Evolutionary conservation across 2,113 vertebrate species (phyloP), one percentile per base, ranked within the genome.

Genomic region (Sebastes schlegelii): DNA sequence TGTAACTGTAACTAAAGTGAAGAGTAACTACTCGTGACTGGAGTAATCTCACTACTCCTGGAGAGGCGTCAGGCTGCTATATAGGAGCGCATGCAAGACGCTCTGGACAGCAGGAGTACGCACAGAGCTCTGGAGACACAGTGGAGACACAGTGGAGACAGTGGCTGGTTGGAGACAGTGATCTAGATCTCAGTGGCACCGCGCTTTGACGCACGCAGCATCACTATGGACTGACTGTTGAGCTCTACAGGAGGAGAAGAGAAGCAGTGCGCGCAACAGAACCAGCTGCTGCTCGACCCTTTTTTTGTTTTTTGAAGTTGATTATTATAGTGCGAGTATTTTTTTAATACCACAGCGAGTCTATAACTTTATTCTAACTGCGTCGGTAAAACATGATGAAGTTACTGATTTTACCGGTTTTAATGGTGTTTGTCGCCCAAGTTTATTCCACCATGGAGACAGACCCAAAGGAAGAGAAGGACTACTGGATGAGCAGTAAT

Each of bases 401-500:
- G 88, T 89, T 95, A 71, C 77, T 95, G 13, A 71, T 97, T 75
- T 94, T 98, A 48, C 95, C 96, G 16, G 80, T 96, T 77, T 91
- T 96, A 6, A 91, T 97, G 75, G 84, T 95, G 45, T 92, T 97
- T 68, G 86, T 98, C 77, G 86, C 95, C 89, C 94, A 95, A 86
- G 95, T 96, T 66, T 91, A 95, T 61, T 95, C 96, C 4, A 94
- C 96, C 4, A 94, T 96, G 65, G 97, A 98, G 64, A 91, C 95
- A 49, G 95, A 94, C 17, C 85, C 94, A 42, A 91, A 88, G 57
- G 97, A 97, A 82, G 97, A 97, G 55, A 90, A 95, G 7, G 96
- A 95, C 90, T 96, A 97, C 87, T 99, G 97, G 97, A 94, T 96
- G 1, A 95, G 95, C 83, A 88, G 86, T 6, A 95, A 96, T 42